Conservation (phyloP, 1,140 invertebrate genomes). For the Mizuhopecten yessoensis region DNA sequence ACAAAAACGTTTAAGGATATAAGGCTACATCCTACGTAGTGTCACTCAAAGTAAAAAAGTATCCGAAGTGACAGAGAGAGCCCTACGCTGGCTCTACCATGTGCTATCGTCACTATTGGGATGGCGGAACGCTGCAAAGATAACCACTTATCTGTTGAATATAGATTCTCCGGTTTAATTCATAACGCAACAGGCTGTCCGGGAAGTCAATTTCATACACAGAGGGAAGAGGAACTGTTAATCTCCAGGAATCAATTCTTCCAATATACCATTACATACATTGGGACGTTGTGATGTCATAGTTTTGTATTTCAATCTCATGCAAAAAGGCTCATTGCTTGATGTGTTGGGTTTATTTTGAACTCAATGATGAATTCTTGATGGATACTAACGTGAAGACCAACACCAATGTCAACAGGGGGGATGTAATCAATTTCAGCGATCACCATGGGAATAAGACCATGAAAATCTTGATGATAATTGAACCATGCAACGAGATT, state of each 20-base stretch:
- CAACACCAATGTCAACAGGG: not conserved
- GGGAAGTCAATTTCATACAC: constrained; percentile 38
- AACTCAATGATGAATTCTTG: not conserved
- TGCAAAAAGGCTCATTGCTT: not conserved
- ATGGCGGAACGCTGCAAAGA: not conserved
- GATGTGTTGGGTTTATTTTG: not conserved
- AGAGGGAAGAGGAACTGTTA: not conserved
- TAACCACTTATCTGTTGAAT: not conserved
- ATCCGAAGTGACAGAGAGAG: not conserved
- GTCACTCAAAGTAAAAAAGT: not conserved
- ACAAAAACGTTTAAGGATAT: too few species aligned
- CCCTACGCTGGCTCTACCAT: not conserved
- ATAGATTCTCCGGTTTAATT: constrained; percentile 4
- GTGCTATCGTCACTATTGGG: not conserved
- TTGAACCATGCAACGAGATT: not conserved
- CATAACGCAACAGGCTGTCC: constrained; percentile 36
- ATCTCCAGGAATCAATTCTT: constrained; percentile 16
- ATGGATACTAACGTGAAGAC: not conserved
- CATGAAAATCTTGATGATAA: not conserved
- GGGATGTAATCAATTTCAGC: not conserved
- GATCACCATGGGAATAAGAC: not conserved
- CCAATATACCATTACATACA: constrained; percentile 12
- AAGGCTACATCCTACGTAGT: not conserved
- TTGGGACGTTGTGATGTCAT: not conserved
- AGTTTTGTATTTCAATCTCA: not conserved